These are phyloP conservation scores for Dorcus parallelipipedus DNA, from an alignment of 2,888 invertebrate species.

Conservation along the genomic window DNA sequence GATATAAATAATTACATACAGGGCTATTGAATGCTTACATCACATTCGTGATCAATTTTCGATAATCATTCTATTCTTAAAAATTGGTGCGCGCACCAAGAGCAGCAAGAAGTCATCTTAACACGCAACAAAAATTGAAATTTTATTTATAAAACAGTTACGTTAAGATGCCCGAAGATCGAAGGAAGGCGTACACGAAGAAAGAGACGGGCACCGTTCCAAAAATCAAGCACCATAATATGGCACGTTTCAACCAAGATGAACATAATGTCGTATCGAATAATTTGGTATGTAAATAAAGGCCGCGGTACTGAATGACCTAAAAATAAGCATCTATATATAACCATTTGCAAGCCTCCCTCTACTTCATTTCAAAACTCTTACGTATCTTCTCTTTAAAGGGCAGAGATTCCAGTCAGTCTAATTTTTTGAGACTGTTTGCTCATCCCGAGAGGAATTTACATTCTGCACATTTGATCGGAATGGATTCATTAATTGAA, in stretches of 20 bases:
- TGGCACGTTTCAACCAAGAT: conserved; percentile 20
- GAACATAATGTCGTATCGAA: conserved; percentile 37
- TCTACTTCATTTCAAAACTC: conserved; percentile 3
- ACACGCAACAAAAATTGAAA: too few relatives aligned
- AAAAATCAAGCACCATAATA: conserved; percentile 59
- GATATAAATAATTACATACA: too few relatives aligned
- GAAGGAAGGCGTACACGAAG: conserved; percentile 40
- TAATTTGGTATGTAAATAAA: conserved; percentile 40
- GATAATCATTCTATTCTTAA: too few relatives aligned
- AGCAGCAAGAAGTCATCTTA: too few relatives aligned
- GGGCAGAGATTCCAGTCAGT: conserved; percentile 36
- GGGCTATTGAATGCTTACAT: too few relatives aligned
- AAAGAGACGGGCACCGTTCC: conserved; percentile 64
- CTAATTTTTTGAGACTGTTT: conserved; percentile 23
- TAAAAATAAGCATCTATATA: conserved; percentile 27
- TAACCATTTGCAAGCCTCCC: conserved; percentile 7
- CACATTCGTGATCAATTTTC: too few relatives aligned
- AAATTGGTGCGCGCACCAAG: too few relatives aligned
- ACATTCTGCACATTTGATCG: conserved; percentile 4
- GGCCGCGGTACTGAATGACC: conserved; percentile 2
- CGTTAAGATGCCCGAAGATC: conserved; percentile 41
- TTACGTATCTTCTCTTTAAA: conserved; percentile 22
- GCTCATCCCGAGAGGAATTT: conserved; percentile 34
- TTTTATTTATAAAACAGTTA: too few relatives aligned
- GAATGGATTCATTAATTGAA: conserved; percentile 13